Evolutionary conservation across 2,888 invertebrate species (phyloP), one percentile per base, ranked within the genome.

Genomic region (Microctonus hyperodae): DNA sequence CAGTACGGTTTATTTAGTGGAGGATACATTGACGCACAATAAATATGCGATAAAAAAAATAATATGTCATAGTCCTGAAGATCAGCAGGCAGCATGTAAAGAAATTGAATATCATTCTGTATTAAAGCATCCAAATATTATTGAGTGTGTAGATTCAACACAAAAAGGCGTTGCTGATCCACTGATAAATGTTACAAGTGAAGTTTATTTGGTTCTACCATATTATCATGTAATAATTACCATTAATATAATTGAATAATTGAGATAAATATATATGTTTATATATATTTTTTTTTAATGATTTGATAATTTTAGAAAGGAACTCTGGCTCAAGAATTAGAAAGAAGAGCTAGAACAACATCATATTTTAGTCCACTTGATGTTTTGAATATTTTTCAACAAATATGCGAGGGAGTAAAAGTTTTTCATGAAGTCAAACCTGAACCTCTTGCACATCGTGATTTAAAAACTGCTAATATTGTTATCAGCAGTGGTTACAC

Each of bases 381-480:
- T 73, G 86, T 93, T 59, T 84, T 94, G 74, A 86, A 88, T 71
- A 86, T 93, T 72, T 94, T 94, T 81, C 78, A 86, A 63, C 90
- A 90, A 61, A 88, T 94, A 58, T 93, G 93, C 80, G 89, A 91
- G 75, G 94, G 90, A 0, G 85, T 94, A 0, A 89, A 88, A 80
- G 90, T 89, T 57, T 88, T 95, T 78, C 94, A 95, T 78, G 89
- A 90, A 75, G 87, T 88, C 25, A 88, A 88, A 77, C 93, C 93
- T 0, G 87, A 90, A 67, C 90, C 93, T 22, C 85, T 93, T 73
- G 93, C 93, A 44, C 94, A 94, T 80, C 88, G 95, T 76, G 95
- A 96, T 84, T 82, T 96, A 44, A 96, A 96, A 85, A 93, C 95
- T 62, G 92, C 91, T 16, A 96, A 96, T 84, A 88, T 96, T 71